Evolutionary conservation across 2,113 vertebrate genomes (phyloP).

Genomic region (Phalacrocorax pelagicus): DNA sequence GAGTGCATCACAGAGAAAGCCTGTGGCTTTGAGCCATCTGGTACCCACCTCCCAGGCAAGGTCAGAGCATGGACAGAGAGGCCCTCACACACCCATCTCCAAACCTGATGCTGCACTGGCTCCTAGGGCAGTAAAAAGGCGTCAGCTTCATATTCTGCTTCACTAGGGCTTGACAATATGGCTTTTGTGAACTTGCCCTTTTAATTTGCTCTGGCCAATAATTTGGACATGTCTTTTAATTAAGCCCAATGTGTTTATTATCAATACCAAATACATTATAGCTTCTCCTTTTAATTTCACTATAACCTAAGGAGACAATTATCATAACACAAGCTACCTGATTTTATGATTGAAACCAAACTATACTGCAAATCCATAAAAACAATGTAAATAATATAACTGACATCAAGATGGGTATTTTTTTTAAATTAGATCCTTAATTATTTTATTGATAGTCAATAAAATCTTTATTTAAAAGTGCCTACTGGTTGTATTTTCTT

Average conservation of each 20-base stretch:
- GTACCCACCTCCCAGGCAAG: background rate
- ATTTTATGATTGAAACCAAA: background rate
- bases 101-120: background rate
- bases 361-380: background rate
- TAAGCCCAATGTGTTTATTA: background rate
- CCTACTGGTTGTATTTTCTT: background rate
- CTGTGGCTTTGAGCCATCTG: background rate
- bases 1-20: background rate
- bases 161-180: background rate
- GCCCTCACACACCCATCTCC: rapidly evolving
- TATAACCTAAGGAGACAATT: background rate
- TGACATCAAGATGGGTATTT: background rate
- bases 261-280: background rate
- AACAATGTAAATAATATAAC: background rate
- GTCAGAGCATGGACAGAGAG: background rate
- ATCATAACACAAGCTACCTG: background rate
- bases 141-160: background rate
- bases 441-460: background rate
- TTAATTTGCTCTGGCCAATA: background rate
- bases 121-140: background rate
- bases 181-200: background rate
- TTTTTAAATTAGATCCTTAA: background rate
- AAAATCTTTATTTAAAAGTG: background rate
- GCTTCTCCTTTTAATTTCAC: background rate
- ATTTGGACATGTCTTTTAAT: background rate